Conservation (phyloP, 1,140 invertebrate species). For the Meloidogyne hapla region DNA sequence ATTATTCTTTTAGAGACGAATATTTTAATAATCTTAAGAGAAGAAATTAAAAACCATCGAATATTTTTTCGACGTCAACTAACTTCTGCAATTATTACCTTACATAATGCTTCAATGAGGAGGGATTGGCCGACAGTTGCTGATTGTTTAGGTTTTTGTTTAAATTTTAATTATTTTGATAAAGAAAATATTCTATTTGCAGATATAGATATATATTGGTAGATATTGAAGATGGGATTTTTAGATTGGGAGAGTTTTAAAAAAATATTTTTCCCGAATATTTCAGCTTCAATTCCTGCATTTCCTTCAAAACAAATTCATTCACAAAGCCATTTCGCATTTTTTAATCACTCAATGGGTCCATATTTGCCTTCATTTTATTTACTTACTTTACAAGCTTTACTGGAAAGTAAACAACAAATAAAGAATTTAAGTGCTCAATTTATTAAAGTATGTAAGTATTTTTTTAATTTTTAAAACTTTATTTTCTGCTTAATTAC, state of each 20-base stretch:
- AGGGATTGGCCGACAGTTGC: constrained; percentile 20
- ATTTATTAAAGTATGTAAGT: neutral
- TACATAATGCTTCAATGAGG: neutral
- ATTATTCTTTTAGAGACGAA: neutral
- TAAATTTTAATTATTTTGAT: too few relatives aligned
- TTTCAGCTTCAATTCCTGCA: constrained; percentile 2
- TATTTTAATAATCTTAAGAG: neutral
- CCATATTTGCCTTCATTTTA: constrained; percentile 13
- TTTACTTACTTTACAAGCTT: constrained; percentile 12
- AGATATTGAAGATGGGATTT: too few relatives aligned
- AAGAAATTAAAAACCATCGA: neutral
- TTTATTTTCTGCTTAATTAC: too few relatives aligned
- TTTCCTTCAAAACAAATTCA: neutral
- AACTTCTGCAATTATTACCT: neutral
- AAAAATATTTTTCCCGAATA: neutral
- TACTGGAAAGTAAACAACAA: constrained; percentile 3
- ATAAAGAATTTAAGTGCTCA: constrained; percentile 10
- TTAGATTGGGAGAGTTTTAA: too few relatives aligned
- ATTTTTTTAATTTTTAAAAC: neutral
- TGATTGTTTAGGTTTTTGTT: neutral
- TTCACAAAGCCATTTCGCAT: neutral
- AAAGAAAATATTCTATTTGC: too few relatives aligned
- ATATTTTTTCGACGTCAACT: constrained; percentile 22
- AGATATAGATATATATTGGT: too few relatives aligned
- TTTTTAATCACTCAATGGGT: neutral